These are phyloP conservation scores for Chrysina gloriosa DNA, from an alignment of 2,888 invertebrate genomes.

Conservation along the genomic window DNA sequence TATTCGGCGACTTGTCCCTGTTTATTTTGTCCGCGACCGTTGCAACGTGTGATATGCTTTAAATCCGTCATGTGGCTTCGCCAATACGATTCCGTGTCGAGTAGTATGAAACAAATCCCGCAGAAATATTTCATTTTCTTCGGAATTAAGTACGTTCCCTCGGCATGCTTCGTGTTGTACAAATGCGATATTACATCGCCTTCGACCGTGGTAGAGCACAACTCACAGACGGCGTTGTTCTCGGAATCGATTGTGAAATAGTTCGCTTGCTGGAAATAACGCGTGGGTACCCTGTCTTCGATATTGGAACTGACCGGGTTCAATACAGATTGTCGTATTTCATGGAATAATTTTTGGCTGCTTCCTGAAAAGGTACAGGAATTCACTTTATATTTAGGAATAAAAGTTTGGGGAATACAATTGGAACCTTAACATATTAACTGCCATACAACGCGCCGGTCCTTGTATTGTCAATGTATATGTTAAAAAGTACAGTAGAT, in stretches of 20 bases:
- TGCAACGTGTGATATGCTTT: slow-evolving; percentile 50
- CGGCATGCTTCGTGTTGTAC: slow-evolving; percentile 32
- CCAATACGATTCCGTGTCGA: slow-evolving; percentile 52
- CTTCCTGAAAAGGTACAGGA: neutral
- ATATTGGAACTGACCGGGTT: slow-evolving; percentile 37
- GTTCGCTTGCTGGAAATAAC: slow-evolving; percentile 28
- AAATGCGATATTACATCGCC: slow-evolving; percentile 37
- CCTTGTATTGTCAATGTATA: too few relatives aligned
- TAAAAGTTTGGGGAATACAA: too few relatives aligned
- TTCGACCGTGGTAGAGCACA: slow-evolving; percentile 29
- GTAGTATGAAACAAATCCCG: slow-evolving; percentile 55
- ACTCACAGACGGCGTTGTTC: slow-evolving; percentile 27
- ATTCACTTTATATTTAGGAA: neutral
- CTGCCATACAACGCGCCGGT: too few relatives aligned
- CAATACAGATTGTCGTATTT: slow-evolving; percentile 32
- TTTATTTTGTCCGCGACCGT: slow-evolving; percentile 49
- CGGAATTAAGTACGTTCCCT: neutral
- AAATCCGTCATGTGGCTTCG: slow-evolving; percentile 50
- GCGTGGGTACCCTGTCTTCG: slow-evolving; percentile 35
- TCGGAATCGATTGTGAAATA: slow-evolving; percentile 3
- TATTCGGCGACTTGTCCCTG: slow-evolving; percentile 54
- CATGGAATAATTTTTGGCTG: slow-evolving; percentile 5
- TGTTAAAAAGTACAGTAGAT: too few relatives aligned
- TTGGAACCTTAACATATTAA: too few relatives aligned
- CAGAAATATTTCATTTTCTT: slow-evolving; percentile 52